These are phyloP conservation scores for Danio rerio DNA, from an alignment of 2,113 vertebrate species.

Conservation along the genomic window GRCz12tu NC_133180.1:54801501-54802000, in stretches of 20 bases:
- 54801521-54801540: too few relatives aligned
- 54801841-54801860: neutral
- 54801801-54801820: slow-evolving; percentile 6
- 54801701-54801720: neutral
- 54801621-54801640: neutral
- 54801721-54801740: neutral
- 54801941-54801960: neutral
- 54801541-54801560: neutral
- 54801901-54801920: neutral
- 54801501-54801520: too few relatives aligned
- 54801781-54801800: slow-evolving; percentile 9
- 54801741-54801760: neutral
- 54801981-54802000: neutral
- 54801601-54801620: neutral
- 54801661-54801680: slow-evolving; percentile 1
- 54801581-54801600: neutral
- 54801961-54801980: neutral
- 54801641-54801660: neutral
- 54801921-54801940: slow-evolving; percentile 3
- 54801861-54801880: slow-evolving; percentile 10
- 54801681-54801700: neutral
- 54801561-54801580: neutral
- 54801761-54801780: neutral
- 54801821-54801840: slow-evolving; percentile 1
- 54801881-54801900: neutral